phyloP scores from a whole-genome alignment of 2,113 vertebrate genomes.

The Chaetodon trifascialis region DNA sequence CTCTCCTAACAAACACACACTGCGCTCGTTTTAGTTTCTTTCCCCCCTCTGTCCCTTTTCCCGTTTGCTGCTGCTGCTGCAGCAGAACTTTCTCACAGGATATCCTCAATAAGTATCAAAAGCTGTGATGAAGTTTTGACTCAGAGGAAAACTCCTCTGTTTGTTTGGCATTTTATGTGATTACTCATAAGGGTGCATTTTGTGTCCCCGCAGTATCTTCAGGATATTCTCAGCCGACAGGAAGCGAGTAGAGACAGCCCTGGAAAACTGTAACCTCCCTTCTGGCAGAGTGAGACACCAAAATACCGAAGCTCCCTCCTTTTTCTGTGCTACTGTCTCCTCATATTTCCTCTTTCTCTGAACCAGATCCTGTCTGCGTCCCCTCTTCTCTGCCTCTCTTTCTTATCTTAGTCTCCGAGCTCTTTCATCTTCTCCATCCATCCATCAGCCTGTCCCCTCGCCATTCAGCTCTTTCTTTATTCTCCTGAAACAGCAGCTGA shows the following conservation, averaged over 20 bases:
- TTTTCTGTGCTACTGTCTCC: constrained; percentile 8
- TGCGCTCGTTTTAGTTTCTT: not conserved
- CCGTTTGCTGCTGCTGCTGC: not conserved
- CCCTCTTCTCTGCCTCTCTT: not conserved
- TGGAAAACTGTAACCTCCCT: constrained; percentile 95
- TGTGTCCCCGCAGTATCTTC: constrained; percentile 88
- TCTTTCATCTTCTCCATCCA: constrained; percentile 47
- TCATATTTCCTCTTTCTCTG: constrained; percentile 23
- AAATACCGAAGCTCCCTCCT: constrained; percentile 11
- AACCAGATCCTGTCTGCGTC: not conserved
- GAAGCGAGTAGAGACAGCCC: constrained; percentile 93
- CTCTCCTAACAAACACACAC: not conserved
- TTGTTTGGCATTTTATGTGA: constrained; percentile 38
- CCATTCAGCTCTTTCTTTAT: constrained; percentile 21
- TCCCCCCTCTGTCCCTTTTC: not conserved
- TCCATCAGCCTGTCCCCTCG: constrained; percentile 15
- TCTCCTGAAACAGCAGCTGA: constrained; percentile 45
- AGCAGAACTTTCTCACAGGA: constrained; percentile 7
- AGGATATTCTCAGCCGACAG: constrained; percentile 95
- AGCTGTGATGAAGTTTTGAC: constrained; percentile 3
- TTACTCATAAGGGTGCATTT: constrained; percentile 39
- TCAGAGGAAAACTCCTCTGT: constrained; percentile 1
- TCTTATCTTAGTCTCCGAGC: constrained; percentile 24
- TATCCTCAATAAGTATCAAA: constrained; percentile 25
- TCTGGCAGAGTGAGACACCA: constrained; percentile 91